phyloP scores from a whole-genome alignment of 2,888 invertebrate genomes.

The Philereme vetulata region DNA sequence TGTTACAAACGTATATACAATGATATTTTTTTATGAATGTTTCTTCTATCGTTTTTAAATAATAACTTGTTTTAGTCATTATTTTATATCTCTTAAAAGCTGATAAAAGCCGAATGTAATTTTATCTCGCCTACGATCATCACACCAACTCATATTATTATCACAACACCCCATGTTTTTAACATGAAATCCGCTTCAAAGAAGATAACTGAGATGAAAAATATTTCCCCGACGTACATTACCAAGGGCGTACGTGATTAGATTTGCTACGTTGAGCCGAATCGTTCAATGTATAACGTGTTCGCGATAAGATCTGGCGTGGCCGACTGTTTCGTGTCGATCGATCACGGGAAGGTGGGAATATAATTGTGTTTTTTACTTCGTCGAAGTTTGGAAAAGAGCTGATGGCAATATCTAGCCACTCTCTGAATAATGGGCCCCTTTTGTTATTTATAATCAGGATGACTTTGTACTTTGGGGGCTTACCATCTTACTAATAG shows the following conservation, averaged over 20 bases:
- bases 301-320: conserved; percentile 30
- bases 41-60: too few species aligned
- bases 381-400: too few species aligned
- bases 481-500: too few species aligned
- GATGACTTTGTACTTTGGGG: too few species aligned
- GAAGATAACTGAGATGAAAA: conserved; percentile 11
- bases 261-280: conserved; percentile 20
- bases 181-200: conserved; percentile 15
- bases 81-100: too few species aligned
- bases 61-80: too few species aligned
- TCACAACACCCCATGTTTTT: neutral
- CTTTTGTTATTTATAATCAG: neutral
- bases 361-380: neutral
- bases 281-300: conserved; percentile 36
- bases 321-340: conserved; percentile 1
- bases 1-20: too few species aligned
- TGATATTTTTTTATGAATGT: too few species aligned
- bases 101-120: neutral
- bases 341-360: conserved; percentile 14
- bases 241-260: conserved; percentile 26
- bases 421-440: too few species aligned
- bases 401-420: too few species aligned
- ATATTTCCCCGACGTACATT: conserved; percentile 28
- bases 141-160: too few species aligned
- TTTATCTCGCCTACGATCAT: neutral